phyloP scores from a whole-genome alignment of 2,888 invertebrate genomes.

The Ormyrus nitidulus region DNA sequence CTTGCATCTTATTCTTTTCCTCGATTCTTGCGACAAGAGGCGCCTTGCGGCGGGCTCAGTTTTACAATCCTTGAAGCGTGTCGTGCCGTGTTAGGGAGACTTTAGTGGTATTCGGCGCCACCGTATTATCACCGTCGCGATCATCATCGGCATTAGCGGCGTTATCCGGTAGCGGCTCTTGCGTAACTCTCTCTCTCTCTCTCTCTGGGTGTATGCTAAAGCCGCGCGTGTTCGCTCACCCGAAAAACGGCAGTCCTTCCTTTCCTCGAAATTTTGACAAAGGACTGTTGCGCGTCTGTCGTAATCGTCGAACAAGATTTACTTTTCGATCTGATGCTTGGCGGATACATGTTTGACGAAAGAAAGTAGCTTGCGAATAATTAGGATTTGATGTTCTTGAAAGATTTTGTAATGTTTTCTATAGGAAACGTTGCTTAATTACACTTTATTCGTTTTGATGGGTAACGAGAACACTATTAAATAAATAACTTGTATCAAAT shows the following conservation, averaged over 20 bases:
- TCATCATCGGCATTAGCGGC: slow-evolving; percentile 38
- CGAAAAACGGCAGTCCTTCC: slow-evolving; percentile 28
- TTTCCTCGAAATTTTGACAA: slow-evolving; percentile 50
- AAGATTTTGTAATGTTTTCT: too few relatives aligned
- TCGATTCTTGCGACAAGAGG: slow-evolving; percentile 26
- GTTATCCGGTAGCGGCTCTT: slow-evolving; percentile 37
- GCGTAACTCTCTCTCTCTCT: slow-evolving; percentile 28
- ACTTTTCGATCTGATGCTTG: not conserved
- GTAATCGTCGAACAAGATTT: not conserved
- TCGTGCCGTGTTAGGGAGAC: slow-evolving; percentile 46
- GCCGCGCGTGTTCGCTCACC: slow-evolving; percentile 27
- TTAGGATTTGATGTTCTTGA: too few relatives aligned
- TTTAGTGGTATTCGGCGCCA: slow-evolving; percentile 35
- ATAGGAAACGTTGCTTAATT: too few relatives aligned
- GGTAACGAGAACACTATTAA: too few relatives aligned
- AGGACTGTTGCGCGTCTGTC: slow-evolving; percentile 22
- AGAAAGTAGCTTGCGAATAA: too few relatives aligned
- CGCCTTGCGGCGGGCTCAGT: slow-evolving; percentile 45
- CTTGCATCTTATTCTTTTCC: not conserved
- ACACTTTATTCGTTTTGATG: too few relatives aligned
- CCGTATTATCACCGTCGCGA: slow-evolving; percentile 50
- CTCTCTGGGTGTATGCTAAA: not conserved
- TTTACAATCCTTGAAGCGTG: slow-evolving; percentile 58
- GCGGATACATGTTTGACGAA: too few relatives aligned
- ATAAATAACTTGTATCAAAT: too few relatives aligned